Base-by-base conservation (phyloP, 2,113 vertebrate genomes). In the Apus apus region DNA sequence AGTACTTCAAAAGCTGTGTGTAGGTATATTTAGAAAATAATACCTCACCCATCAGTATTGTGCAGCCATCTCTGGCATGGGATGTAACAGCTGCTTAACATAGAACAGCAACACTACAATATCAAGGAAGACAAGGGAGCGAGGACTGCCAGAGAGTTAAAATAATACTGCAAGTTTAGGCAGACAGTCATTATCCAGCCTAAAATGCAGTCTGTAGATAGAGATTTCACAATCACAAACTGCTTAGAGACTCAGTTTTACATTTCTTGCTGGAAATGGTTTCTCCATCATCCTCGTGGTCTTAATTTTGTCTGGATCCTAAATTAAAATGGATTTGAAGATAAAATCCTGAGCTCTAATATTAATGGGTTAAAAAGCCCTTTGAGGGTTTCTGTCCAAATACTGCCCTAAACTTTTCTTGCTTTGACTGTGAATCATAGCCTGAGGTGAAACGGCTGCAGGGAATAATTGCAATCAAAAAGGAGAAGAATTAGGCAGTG, bases 361-460 rank as follows among this genome's bases (percentile, higher is more conserved):
- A 36, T 15, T 82, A 68, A 76, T 53, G 77, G 48, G 78, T 93
- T 94, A 92, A 81, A 91, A 92, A 70, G 32, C 10, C 53, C 53
- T 92, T 72, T 23, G 40, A 36, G 23, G 10, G 26, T 89, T 93
- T 85, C 67, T 89, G 29, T 53, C 76, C 53, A 86, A 61, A 71
- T 74, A 66, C 40, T 76, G 84, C 53, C 54, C 82, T 83, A 56
- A 91, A 85, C 29, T 82, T 53, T 29, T 75, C 66, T 93, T 60
- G 45, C 54, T 82, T 76, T 89, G 50, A 43, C 51, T 84, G 30
- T 87, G 80, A 89, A 74, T 65, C 64, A 23, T 36, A 87, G 62
- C 54, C 81, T 93, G 78, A 85, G 84, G 71, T 87, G 25, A 88
- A 91, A 91, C 73, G 93, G 86, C 92, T 87, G 43, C 32, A 90